Percentiles rank a stretch among this genome's conserved stretches.
Evolutionary conservation across 2,113 vertebrate species (phyloP).

Genomic region (Gasterosteus nipponicus): DNA sequence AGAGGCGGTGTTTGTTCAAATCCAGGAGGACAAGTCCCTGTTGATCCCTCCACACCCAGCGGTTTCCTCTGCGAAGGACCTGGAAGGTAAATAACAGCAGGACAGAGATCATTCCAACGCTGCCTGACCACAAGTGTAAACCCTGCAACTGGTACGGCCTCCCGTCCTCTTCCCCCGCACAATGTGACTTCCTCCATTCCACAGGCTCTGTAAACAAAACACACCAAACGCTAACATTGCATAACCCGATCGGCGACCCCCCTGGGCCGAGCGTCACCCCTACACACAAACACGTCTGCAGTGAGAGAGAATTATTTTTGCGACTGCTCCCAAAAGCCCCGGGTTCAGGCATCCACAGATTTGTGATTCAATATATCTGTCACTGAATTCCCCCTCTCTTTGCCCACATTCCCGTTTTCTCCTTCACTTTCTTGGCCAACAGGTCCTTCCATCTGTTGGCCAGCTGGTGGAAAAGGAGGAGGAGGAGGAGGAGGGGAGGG

Average conservation of each 20-base stretch:
- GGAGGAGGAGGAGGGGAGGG: constrained; percentile 23
- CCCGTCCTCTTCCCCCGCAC: constrained; percentile 71
- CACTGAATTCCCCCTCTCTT: constrained; percentile 9
- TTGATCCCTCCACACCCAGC: constrained; percentile 62
- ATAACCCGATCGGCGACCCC: constrained; percentile 37
- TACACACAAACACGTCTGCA: constrained; percentile 45
- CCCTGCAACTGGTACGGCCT: constrained; percentile 12
- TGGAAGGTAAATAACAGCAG: constrained; percentile 72
- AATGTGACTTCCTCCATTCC: constrained; percentile 71
- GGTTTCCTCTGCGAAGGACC: constrained; percentile 68
- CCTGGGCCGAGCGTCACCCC: constrained; percentile 39
- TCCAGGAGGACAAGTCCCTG: constrained; percentile 59
- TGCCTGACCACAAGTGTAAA: constrained; percentile 27
- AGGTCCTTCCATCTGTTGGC: constrained; percentile 77
- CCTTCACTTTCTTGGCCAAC: constrained; percentile 70
- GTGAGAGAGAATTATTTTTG: constrained; percentile 11
- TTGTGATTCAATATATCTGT: constrained; percentile 64
- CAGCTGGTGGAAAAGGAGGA: constrained; percentile 72
- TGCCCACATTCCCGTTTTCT: constrained; percentile 52
- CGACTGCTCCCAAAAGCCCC: constrained; percentile 33
- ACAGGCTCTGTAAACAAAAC: constrained; percentile 71
- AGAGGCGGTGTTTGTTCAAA: constrained; percentile 59
- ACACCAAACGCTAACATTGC: constrained; percentile 68
- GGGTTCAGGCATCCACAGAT: constrained; percentile 46
- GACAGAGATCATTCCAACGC: constrained; percentile 58